Evolutionary conservation across 2,797 vertebrate genomes (phyloP), one percentile per base, ranked within the genome.

Genomic region (Hypotaenidia okinawae): DNA sequence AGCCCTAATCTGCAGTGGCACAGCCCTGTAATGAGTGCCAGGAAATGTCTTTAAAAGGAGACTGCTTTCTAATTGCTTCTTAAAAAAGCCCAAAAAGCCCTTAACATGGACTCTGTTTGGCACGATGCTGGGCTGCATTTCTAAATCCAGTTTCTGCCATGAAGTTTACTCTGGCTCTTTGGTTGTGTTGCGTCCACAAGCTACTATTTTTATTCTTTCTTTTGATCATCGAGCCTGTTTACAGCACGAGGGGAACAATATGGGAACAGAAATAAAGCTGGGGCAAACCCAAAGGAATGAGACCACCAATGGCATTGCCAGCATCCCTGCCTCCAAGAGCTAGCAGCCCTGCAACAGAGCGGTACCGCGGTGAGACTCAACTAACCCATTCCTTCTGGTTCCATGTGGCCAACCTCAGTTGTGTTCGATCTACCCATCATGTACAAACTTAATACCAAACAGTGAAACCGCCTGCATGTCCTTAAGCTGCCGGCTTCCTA

Each of bases 191-290:
- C 49, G 69, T 89, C 54, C 88, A 83, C 35, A 15, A 11, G 41
- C 94, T 13, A 37, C 94, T 91, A 83, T 93, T 95, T 94, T 93
- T 90, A 62, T 25, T 77, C 67, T 90, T 25, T 77, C 67, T 90
- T 72, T 54, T 70, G 28, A 64, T 92, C 94, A 90, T 28, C 68
- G 25, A 52, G 90, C 28, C 86, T 89, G 82, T 94, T 95, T 96
- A 74, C 86, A 74, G 82, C 66, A 30, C 1, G 45, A 55, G 92
- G 43, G 84, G 79, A 89, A 93, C 93, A 96, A 92, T 81, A 94
- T 67, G 84, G 93, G 87, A 91, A 91, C 87, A 96, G 95, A 94
- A 96, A 92, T 89, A 92, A 86, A 86, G 70, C 74, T 89, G 93
- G 91, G 91, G 67, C 57, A 63, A 88, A 81, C 89, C 89, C 82